Evolutionary conservation across 2,888 invertebrate genomes (phyloP).

Genomic region (Drosophila gaucha): DNA sequence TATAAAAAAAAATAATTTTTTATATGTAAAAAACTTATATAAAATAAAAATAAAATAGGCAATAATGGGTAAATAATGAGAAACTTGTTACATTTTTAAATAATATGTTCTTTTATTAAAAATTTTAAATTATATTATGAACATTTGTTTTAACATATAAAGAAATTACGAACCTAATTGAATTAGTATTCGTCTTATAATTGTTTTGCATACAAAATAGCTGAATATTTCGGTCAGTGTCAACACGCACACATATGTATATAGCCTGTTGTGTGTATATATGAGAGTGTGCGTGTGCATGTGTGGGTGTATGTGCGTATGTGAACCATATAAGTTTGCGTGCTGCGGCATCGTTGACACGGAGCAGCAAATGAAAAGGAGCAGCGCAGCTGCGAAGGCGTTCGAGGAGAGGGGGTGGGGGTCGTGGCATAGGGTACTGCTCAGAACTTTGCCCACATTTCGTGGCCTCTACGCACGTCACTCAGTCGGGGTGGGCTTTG

Average conservation of each 20-base stretch:
- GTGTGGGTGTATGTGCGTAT: conserved; percentile 1
- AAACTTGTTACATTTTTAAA: too few relatives aligned
- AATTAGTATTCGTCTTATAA: too few relatives aligned
- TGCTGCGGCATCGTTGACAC: conserved; percentile 63
- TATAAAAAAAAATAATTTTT: neutral
- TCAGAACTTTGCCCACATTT: conserved; percentile 28
- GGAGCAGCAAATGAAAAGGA: conserved; percentile 29
- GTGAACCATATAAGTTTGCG: conserved; percentile 54
- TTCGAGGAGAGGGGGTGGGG: neutral
- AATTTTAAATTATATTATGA: neutral
- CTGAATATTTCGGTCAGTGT: neutral
- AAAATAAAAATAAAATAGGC: too few relatives aligned
- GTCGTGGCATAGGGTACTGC: neutral
- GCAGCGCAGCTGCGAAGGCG: neutral
- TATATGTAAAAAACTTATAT: neutral
- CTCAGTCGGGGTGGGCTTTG: conserved; percentile 6
- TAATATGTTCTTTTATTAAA: neutral
- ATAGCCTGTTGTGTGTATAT: neutral
- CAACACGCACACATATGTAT: neutral
- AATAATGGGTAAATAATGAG: too few relatives aligned
- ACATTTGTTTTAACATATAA: too few relatives aligned
- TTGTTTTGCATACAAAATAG: neutral
- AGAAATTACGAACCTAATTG: too few relatives aligned
- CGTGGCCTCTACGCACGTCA: conserved; percentile 58
- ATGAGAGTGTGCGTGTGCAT: too few relatives aligned